Conservation (phyloP, 1,140 invertebrate genomes). For the Bombyx mori region DNA sequence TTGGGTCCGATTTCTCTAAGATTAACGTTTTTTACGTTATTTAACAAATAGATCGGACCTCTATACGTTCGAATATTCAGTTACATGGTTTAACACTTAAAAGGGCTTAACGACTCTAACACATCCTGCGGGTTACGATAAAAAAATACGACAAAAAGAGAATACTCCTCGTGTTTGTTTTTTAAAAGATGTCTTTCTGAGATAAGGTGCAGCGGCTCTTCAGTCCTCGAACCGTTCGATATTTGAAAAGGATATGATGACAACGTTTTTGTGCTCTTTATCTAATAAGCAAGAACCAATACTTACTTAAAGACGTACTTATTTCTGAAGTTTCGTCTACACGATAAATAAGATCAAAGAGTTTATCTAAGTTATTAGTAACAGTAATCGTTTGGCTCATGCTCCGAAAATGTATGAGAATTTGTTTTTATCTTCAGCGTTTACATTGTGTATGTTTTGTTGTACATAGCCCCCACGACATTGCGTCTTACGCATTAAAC, state of each 20-base stretch:
- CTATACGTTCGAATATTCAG: constrained; percentile 65
- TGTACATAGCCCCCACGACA: too few relatives aligned
- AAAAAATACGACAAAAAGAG: constrained; percentile 60
- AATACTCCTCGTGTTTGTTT: constrained; percentile 64
- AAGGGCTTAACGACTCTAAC: constrained; percentile 69
- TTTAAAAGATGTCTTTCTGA: constrained; percentile 68
- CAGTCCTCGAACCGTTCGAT: constrained; percentile 62
- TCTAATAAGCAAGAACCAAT: constrained; percentile 56
- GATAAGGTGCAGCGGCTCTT: constrained; percentile 66
- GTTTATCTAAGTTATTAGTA: too few relatives aligned
- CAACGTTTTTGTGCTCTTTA: constrained; percentile 59
- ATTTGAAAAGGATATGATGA: constrained; percentile 70
- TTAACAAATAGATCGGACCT: constrained; percentile 68
- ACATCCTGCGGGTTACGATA: constrained; percentile 68
- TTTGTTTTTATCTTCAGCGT: too few relatives aligned
- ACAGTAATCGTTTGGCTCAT: too few relatives aligned
- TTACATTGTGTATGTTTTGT: too few relatives aligned
- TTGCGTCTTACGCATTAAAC: too few relatives aligned
- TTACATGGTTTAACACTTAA: constrained; percentile 71
- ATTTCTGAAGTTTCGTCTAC: constrained; percentile 8
- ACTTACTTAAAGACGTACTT: constrained; percentile 16
- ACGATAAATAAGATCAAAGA: too few relatives aligned
- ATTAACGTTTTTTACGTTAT: constrained; percentile 60
- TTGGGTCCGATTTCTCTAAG: constrained; percentile 63
- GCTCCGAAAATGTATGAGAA: too few relatives aligned